Conservation (phyloP, 2,113 vertebrate genomes). For the Leptobrachium ailaonicum region DNA sequence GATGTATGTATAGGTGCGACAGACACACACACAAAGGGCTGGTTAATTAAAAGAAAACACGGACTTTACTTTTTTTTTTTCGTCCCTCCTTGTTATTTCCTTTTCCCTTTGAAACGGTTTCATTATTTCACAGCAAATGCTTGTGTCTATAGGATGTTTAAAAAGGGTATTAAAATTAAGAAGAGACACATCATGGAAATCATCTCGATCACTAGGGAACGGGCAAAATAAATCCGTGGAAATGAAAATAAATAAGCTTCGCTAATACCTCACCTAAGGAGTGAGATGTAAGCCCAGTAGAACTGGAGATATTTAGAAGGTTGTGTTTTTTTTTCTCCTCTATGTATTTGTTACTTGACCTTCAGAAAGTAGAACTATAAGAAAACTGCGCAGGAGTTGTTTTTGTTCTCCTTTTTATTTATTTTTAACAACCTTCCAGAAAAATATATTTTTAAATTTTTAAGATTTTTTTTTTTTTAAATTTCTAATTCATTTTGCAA, state of each 20-base stretch:
- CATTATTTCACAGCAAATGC: slow-evolving; percentile 87
- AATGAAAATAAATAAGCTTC: slow-evolving; percentile 99
- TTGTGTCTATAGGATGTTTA: slow-evolving; percentile 97
- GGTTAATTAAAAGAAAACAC: slow-evolving; percentile 89
- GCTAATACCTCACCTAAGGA: slow-evolving; percentile 98
- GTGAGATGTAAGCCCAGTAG: slow-evolving; percentile 76
- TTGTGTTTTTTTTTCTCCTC: slow-evolving; percentile 66
- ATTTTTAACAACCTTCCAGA: too few relatives aligned
- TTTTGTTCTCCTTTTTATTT: too few relatives aligned
- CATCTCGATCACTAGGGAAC: slow-evolving; percentile 92
- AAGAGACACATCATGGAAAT: slow-evolving; percentile 97
- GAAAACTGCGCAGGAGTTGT: slow-evolving; percentile 66
- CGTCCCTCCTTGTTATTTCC: slow-evolving; percentile 74
- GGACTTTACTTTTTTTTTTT: slow-evolving; percentile 82
- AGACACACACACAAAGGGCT: slow-evolving; percentile 79
- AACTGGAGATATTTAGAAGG: slow-evolving; percentile 74
- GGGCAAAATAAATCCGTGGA: slow-evolving; percentile 90
- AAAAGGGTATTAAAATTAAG: slow-evolving; percentile 99
- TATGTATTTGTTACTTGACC: slow-evolving; percentile 84
- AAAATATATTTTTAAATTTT: too few relatives aligned
- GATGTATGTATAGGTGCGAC: slow-evolving; percentile 78
- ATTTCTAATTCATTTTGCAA: too few relatives aligned
- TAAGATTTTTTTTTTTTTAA: too few relatives aligned
- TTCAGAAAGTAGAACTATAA: slow-evolving; percentile 77
- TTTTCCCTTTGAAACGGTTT: slow-evolving; percentile 82